Percentiles rank a stretch among this genome's conserved stretches.
phyloP scores from a whole-genome alignment of 2,113 vertebrate genomes.

The Phrynocephalus versicolor region DNA sequence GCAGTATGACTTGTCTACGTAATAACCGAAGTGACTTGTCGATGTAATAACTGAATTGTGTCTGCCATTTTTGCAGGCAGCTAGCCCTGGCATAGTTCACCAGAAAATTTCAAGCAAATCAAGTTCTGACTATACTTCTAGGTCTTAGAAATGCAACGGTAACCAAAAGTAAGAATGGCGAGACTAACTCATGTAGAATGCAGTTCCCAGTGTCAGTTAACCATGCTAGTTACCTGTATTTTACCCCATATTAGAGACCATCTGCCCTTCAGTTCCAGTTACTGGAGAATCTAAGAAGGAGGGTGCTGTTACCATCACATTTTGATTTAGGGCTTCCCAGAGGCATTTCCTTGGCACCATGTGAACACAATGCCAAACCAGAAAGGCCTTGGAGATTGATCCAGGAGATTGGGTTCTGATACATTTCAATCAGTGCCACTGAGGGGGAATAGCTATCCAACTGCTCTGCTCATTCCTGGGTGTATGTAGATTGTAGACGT shows the following conservation, averaged over 20 bases:
- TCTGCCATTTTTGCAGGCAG: not conserved
- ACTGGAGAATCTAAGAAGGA: not conserved
- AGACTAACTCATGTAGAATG: not conserved
- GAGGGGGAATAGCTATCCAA: too few relatives aligned
- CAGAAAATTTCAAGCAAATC: not conserved
- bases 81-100: not conserved
- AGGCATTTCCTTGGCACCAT: too few relatives aligned
- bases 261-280: not conserved
- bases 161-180: not conserved
- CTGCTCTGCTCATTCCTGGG: too few relatives aligned
- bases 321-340: too few relatives aligned
- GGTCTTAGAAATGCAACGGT: not conserved
- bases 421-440: too few relatives aligned
- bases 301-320: not conserved
- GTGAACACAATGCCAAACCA: too few relatives aligned
- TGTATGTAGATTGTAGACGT: too few relatives aligned
- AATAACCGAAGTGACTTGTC: not conserved
- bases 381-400: too few relatives aligned
- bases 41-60: not conserved
- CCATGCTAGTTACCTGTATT: too few relatives aligned
- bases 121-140: not conserved
- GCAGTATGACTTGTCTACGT: not conserved
- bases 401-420: too few relatives aligned
- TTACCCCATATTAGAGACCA: not conserved
- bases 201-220: not conserved